A percentile compares a stretch with the other conserved stretches of the same genome.
phyloP scores from a whole-genome alignment of 2,113 vertebrate genomes.

The Ameiurus melas region DNA sequence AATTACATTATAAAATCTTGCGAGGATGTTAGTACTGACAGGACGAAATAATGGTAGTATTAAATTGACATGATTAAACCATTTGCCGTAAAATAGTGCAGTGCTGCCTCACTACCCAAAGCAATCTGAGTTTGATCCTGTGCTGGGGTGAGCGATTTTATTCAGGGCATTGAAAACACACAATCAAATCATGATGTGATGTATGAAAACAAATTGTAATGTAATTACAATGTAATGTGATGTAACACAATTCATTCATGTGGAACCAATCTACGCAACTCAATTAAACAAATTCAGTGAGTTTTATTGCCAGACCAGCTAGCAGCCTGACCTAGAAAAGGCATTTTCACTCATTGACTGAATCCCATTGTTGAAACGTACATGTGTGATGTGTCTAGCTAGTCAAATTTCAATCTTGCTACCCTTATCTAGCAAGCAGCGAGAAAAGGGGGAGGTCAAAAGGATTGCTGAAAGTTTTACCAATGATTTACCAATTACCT shows the following conservation, averaged over 20 bases:
- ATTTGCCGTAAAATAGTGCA: neutral
- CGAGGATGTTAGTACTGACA: neutral
- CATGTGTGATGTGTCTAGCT: neutral
- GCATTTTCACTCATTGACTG: neutral
- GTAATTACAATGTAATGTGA: neutral
- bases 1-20: neutral
- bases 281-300: neutral
- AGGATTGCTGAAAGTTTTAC: neutral
- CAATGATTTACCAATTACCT: neutral
- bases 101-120: neutral
- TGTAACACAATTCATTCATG: neutral
- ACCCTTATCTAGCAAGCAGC: neutral
- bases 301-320: neutral
- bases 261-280: neutral
- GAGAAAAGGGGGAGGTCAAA: neutral
- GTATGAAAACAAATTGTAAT: neutral
- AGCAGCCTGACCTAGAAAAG: neutral
- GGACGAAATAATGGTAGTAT: neutral
- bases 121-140: neutral
- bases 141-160: neutral
- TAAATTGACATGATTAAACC: neutral
- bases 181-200: neutral
- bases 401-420: neutral
- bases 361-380: neutral
- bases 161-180: neutral